phyloP scores from a whole-genome alignment of 2,113 vertebrate species.

The Sturnira hondurensis region DNA sequence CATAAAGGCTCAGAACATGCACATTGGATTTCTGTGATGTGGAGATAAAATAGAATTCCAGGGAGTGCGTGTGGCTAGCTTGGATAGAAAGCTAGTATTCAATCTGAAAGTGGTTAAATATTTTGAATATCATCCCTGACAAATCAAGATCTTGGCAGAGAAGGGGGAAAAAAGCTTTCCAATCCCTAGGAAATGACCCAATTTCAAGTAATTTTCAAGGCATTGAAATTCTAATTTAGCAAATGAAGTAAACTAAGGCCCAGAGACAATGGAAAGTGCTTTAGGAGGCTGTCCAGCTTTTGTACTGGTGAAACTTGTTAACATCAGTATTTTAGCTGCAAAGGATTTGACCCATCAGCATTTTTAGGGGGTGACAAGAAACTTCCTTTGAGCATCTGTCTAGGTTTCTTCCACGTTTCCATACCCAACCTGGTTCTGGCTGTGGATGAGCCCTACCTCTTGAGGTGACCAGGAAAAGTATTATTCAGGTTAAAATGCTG shows the following conservation, averaged over 20 bases:
- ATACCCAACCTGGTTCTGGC: not conserved
- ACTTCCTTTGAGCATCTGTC: not conserved
- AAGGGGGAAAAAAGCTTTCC: not conserved
- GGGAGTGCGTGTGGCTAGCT: fast-evolving
- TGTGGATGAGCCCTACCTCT: not conserved
- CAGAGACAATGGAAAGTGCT: not conserved
- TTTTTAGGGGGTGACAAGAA: not conserved
- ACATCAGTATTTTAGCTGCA: too few species aligned
- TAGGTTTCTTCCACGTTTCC: not conserved
- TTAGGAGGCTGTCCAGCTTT: fast-evolving
- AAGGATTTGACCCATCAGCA: not conserved
- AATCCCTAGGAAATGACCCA: not conserved
- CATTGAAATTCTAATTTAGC: not conserved
- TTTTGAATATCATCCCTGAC: not conserved
- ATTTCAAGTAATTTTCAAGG: not conserved
- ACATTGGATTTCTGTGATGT: not conserved
- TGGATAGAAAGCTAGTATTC: not conserved
- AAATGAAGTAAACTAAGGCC: too few species aligned
- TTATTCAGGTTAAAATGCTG: not conserved
- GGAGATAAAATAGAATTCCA: not conserved
- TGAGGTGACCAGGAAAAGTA: not conserved
- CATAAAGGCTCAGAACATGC: not conserved
- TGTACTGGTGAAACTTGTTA: fast-evolving
- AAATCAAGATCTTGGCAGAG: not conserved
- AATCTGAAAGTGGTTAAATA: not conserved